Base-by-base conservation (phyloP, 2,113 vertebrate genomes). In the Cebidichthys violaceus region DNA sequence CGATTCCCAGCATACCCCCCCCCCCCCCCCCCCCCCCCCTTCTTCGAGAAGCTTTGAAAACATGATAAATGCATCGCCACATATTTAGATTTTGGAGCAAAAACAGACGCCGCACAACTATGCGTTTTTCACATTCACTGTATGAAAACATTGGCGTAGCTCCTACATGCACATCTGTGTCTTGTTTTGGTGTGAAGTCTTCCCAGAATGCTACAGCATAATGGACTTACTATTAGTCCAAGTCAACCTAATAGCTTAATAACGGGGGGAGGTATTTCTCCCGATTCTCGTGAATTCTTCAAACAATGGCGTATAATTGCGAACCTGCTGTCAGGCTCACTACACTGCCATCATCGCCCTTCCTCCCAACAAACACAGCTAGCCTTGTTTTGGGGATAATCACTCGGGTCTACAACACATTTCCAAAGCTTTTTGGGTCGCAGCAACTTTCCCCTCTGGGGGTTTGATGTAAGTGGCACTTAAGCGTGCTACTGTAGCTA, bases 401-500 rank as follows among this genome's bases (percentile, higher is more conserved):
- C 82, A 75, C 79, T 86, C 61, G 47, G 31, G 43, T 11, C 59
- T 69, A 82, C 83, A 83, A 86, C 78, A 84, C 41, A 68, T 77
- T 88, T 89, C 81, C 74, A 68, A 81, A 89, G 72, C 77, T 82
- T 33, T 33, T 33, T 13, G 55, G 90, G 88, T 89, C 89, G 89
- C 62, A 71, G 79, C 76, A n/a, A 57, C 82, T 86, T 91, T 85
- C 77, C 80, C 86, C 85, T 72, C 71, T 47, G 8, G 77, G 79
- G 79, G 69, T 82, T 89, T 31, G 74, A 31, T 92, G 89, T 86
- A 92, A 92, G 83, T 87, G 86, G 68, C 81, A 84, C 82, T 90
- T 88, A 82, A 74, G 59, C 43, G 33, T 0, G 82, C 87, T 89
- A 92, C 92, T 88, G 91, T 92, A 93, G 85, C 90, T 85, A 94